Conservation (phyloP, 2,888 invertebrate species). For the Balanococcus diminutus region DNA sequence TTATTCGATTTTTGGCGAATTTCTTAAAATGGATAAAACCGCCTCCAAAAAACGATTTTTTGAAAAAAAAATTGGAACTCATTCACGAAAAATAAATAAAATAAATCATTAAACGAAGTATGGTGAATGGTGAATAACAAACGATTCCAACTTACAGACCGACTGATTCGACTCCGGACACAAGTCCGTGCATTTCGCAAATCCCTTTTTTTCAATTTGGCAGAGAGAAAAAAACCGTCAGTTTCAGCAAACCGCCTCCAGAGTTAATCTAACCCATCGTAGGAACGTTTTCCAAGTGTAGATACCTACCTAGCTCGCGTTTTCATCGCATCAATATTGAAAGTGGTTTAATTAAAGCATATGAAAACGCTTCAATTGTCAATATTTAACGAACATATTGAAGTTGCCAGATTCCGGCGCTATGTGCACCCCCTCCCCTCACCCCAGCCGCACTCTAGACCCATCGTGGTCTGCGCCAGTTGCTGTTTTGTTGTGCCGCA, state of each 20-base stretch:
- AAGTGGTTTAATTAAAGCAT: constrained; percentile 35
- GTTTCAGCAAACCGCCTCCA: not conserved
- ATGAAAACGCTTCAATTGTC: constrained; percentile 31
- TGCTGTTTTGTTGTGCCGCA: not conserved
- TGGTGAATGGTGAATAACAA: too few species aligned
- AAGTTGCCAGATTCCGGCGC: not conserved
- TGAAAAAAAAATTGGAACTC: too few species aligned
- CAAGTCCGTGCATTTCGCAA: too few species aligned
- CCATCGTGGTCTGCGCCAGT: not conserved
- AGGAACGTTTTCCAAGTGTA: too few species aligned
- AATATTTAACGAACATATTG: constrained; percentile 33
- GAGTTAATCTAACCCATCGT: not conserved
- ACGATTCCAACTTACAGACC: too few species aligned
- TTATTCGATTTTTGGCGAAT: too few species aligned
- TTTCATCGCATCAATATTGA: constrained; percentile 22
- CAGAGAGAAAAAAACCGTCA: not conserved
- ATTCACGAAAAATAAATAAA: too few species aligned
- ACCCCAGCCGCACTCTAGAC: not conserved
- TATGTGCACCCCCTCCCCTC: not conserved
- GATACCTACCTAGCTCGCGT: not conserved
- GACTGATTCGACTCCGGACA: too few species aligned
- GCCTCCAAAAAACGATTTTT: too few species aligned
- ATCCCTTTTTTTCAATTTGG: too few species aligned
- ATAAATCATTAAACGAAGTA: too few species aligned
- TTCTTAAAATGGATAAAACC: too few species aligned